Conservation (phyloP, 2,113 vertebrate species). For the Corythoichthys intestinalis region DNA sequence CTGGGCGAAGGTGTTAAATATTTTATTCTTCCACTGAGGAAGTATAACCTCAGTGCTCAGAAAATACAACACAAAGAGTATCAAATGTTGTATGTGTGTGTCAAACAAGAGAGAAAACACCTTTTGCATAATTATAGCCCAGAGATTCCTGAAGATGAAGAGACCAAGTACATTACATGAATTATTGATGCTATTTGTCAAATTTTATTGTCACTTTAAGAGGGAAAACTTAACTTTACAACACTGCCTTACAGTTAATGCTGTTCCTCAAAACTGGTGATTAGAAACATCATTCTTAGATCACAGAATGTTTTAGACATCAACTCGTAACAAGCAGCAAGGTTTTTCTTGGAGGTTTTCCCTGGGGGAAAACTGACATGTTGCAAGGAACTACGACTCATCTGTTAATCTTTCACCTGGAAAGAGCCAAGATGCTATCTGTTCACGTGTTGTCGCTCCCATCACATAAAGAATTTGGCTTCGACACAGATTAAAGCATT, state of each 20-base stretch:
- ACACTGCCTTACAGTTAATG: not conserved
- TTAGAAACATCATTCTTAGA: not conserved
- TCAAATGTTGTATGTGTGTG: no score
- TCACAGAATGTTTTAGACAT: not conserved
- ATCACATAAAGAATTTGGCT: not conserved
- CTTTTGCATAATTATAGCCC: no score
- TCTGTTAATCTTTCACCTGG: constrained; percentile 9
- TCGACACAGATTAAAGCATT: not conserved
- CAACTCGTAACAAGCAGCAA: not conserved
- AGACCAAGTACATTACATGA: no score
- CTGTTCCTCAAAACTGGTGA: not conserved
- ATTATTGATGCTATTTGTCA: no score
- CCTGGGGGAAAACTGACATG: constrained; percentile 42
- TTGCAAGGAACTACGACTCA: constrained; percentile 7
- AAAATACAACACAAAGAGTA: no score
- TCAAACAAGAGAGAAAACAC: no score
- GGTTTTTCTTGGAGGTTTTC: constrained; percentile 9
- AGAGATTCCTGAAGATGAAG: no score
- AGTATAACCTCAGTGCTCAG: no score
- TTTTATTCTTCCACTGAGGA: no score
- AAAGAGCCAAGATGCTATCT: not conserved
- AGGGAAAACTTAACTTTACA: not conserved
- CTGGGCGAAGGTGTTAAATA: no score
- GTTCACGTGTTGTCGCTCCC: not conserved
- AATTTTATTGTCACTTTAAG: not conserved